Evolutionary conservation across 2,113 vertebrate species (phyloP), one percentile per base, ranked within the genome.

Genomic region (Mystacornis crossleyi): DNA sequence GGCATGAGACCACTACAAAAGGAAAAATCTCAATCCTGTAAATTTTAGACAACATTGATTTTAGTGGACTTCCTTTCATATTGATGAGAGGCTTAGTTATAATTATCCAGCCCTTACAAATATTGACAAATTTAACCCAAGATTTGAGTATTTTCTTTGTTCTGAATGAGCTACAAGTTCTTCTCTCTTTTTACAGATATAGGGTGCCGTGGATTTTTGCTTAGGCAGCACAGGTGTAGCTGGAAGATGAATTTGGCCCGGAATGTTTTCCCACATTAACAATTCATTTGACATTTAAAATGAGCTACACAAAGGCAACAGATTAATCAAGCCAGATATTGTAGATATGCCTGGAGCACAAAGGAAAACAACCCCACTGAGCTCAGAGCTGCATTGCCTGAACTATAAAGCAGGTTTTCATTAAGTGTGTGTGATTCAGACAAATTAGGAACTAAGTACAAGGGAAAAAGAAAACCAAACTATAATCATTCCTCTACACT

Each of bases 321-420:
- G 90, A 96, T 97, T 95, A 90, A 96, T 97, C 95, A 95, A 96
- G n/a, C 26, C 40, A 92, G 77, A 83, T 97, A 96, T 54, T 86
- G 69, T 81, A 90, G 84, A 86, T 86, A 65, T 89, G 92, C 91
- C 86, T 78, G 43, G 20, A 96, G 89, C 78, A 93, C 60, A 96
- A 69, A 91, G 64, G 64, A 69, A 58, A 94, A 86, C 61, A 91
- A 69, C 91, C 40, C 55, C 84, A 92, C 60, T 88, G 83, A 90
- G 92, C 74, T 93, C 61, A 90, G 74, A 93, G 69, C 58, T 62
- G 36, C 53, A 29, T 65, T 81, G 60, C 50, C 77, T 95, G 51
- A 84, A 64, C 74, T 93, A 90, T 73, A 96, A 95, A 92, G 71
- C n/a, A 90, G 82, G 80, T 85, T 95, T 95, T 94, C 79, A 80